Evolutionary conservation across 1,140 invertebrate genomes (phyloP).

Genomic region (Eciton burchellii): DNA sequence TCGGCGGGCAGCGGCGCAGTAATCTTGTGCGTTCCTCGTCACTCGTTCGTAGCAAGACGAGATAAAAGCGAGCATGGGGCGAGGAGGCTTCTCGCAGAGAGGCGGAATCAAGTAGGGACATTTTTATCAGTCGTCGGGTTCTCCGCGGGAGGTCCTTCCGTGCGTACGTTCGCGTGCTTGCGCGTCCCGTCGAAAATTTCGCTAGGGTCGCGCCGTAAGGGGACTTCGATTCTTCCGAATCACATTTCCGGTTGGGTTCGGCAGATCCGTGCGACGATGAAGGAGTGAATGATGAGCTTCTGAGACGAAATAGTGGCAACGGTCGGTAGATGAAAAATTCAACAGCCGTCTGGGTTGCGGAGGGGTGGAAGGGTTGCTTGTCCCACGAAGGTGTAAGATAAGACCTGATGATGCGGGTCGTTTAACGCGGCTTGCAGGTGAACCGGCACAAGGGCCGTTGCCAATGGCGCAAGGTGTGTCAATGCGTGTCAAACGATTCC

Average conservation of each 20-base stretch:
- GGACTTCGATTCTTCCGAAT: background rate
- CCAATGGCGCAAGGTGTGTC: conserved; percentile 48
- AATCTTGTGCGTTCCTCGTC: conserved; percentile 74
- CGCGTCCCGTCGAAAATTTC: conserved; percentile 39
- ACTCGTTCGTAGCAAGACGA: conserved; percentile 73
- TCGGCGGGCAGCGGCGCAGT: conserved; percentile 65
- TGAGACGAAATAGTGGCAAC: conserved; percentile 9
- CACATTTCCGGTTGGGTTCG: conserved; percentile 15
- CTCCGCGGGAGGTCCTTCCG: conserved; percentile 71
- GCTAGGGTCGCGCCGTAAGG: background rate
- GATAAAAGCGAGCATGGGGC: conserved; percentile 49
- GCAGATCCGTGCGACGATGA: background rate
- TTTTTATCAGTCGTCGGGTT: conserved; percentile 76
- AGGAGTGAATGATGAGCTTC: background rate
- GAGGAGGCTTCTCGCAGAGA: conserved; percentile 46
- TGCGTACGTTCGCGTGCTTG: conserved; percentile 8
- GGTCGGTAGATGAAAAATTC: conserved; percentile 55
- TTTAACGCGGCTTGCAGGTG: conserved; percentile 62
- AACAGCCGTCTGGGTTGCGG: conserved; percentile 38
- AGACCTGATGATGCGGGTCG: conserved; percentile 63
- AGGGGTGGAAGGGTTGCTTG: conserved; percentile 11
- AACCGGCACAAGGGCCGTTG: conserved; percentile 41
- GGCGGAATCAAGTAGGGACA: conserved; percentile 73
- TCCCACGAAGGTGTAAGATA: conserved; percentile 57
- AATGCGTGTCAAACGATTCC: conserved; percentile 28